Conservation (phyloP, 2,888 invertebrate genomes). For the Beris morrisii region DNA sequence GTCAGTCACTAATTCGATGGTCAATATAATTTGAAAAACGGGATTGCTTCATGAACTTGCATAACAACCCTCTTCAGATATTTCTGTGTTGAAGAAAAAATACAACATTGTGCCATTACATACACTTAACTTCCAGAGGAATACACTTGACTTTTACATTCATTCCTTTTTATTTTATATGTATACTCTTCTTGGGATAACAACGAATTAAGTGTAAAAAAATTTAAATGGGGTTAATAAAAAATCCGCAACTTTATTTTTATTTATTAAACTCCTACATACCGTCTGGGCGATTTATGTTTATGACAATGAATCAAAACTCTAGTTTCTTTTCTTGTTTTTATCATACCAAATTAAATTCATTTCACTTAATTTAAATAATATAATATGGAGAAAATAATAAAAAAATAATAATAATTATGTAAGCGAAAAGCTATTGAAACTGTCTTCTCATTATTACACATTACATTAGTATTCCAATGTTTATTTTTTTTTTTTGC, state of each 20-base stretch:
- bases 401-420: slow-evolving; percentile 1
- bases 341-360: slow-evolving; percentile 21
- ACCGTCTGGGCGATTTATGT: slow-evolving; percentile 28
- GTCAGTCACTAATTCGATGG: too few species aligned
- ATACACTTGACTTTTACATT: too few species aligned
- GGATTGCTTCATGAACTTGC: too few species aligned
- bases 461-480: too few species aligned
- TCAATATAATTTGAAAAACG: too few species aligned
- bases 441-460: background rate
- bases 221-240: slow-evolving; percentile 23
- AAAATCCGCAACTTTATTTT: slow-evolving; percentile 32
- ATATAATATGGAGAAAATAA: slow-evolving; percentile 12
- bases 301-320: slow-evolving; percentile 27
- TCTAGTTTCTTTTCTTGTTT: slow-evolving; percentile 18
- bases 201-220: background rate
- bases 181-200: too few species aligned
- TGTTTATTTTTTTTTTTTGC: background rate
- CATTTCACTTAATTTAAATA: slow-evolving; percentile 7
- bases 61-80: too few species aligned
- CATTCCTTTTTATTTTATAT: too few species aligned
- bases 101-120: too few species aligned
- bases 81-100: too few species aligned
- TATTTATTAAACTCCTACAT: slow-evolving; percentile 31
- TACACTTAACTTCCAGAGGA: too few species aligned
- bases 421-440: background rate